These are phyloP conservation scores for Calonectris borealis DNA, from an alignment of 2,113 vertebrate species.

Conservation along the genomic window DNA sequence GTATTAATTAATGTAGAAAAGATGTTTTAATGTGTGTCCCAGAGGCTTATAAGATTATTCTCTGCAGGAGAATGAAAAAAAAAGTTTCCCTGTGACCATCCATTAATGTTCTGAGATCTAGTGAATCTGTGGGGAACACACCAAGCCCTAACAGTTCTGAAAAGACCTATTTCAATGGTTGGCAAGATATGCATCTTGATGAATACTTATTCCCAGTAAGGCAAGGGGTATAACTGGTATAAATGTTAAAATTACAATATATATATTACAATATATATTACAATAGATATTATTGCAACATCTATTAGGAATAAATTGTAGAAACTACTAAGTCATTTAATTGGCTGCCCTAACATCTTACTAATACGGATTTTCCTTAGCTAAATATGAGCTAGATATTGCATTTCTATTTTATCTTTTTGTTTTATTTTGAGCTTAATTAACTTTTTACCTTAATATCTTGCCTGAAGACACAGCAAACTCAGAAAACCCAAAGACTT, in stretches of 20 bases:
- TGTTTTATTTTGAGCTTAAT: background rate
- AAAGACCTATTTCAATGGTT: background rate
- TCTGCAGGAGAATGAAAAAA: background rate
- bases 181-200: background rate
- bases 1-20: background rate
- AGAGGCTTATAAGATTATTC: background rate
- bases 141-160: background rate
- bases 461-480: background rate
- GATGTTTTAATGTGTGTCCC: background rate
- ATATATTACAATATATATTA: background rate
- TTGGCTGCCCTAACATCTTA: background rate
- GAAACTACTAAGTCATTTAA: background rate
- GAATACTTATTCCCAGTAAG: background rate
- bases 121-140: background rate
- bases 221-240: background rate
- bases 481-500: background rate
- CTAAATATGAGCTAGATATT: background rate
- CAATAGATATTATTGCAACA: background rate
- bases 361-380: background rate
- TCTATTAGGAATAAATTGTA: background rate
- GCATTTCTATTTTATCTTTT: background rate
- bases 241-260: background rate
- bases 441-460: background rate
- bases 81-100: background rate
- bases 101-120: background rate